Base-by-base conservation (phyloP, 2,113 vertebrate species). In the Podarcis cretensis region DNA sequence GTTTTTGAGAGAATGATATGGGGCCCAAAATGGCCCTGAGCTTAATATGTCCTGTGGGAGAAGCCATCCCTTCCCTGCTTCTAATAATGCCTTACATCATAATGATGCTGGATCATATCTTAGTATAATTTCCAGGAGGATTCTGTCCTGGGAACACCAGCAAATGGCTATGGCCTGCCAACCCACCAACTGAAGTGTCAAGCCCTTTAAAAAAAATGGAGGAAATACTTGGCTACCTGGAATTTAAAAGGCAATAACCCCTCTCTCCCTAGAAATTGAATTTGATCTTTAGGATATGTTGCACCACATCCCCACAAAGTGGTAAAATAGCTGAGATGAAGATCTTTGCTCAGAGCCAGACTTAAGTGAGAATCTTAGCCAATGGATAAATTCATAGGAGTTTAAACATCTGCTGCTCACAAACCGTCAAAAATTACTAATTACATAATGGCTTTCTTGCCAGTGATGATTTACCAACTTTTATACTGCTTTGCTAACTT, bases 381-480 rank as follows among this genome's bases (percentile, higher is more conserved):
- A 66, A 12, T 18, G 23, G 20, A 21, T 23, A 14, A 12, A 23
- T 37, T 82, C 20, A 23, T 77, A 43, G 9, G 32, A 12, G 80
- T 40, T 66, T 37, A 23, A 65, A 66, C 32, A 68, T 13, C 32
- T 37, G 30, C 37, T 32, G 12, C 23, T 82, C 37, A 43, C 20
- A 43, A 73, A 27, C 8, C 21, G 32, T 32, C 16, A 32, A 32
- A 10, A 81, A 25, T 65, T 66, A 65, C 32, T 66, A 35, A 66
- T 82, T 82, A 65, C 63, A 40, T 37, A 66, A 5, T 66, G 4
- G 23, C 40, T 68, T 89, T 21, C 75, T 10, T 78, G 43, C n/a
- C 37, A 43, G 63, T 77, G 25, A 63, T 87, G 88, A 82, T 91
- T 92, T 91, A 43, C 69, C 4, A 48, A 77, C 83, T 88, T 85